Evolutionary conservation across 2,888 invertebrate species (phyloP), one percentile per base, ranked within the genome.

Genomic region (Drosophila kokeensis): DNA sequence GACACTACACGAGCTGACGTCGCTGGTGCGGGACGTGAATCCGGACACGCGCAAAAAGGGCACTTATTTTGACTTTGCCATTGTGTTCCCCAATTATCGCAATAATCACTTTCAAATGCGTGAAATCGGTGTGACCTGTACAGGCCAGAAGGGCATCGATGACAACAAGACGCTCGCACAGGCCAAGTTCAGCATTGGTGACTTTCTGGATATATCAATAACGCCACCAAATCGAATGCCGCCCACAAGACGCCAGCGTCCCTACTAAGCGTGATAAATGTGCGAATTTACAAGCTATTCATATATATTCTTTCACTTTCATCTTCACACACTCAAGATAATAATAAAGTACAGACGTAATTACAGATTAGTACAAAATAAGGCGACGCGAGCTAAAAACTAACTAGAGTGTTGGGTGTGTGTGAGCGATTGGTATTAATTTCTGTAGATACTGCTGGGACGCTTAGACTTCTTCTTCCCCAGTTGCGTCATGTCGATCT

Each of bases 1-100:
- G 6, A 98, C 98, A 0, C 94, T 99, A 21, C 96, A 98, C 76
- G 99, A 99, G 94, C 95, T 99, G 13, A 98, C 99, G 0, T 97
- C 97, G n/a, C 94, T 99, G 10, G 99, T 99, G 0, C 98, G 99
- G 92, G 99, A 99, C 94, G 99, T 99, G 0, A 99, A 99, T 93
- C 98, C 98, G 8, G 99, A 99, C 92, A 98, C 99, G 0, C 94
- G 99, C 57, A 96, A 97, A 63, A 98, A 98, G 92, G 99, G 99
- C 52, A 99, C 99, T 5, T 98, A 97, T 90, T 99, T 99, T 93
- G 98, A 98, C 92, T 99, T 99, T 94, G 97, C 98, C 3, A 95
- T 99, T 59, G 97, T 98, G 0, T 97, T 95, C 83, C 98, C 98
- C 0, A 97, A 97, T 86, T 94, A 94, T 87, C 94, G 96, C 70